These are phyloP conservation scores for Globodera ellingtonae DNA, from an alignment of 1,140 invertebrate species.

Conservation along the genomic window DNA sequence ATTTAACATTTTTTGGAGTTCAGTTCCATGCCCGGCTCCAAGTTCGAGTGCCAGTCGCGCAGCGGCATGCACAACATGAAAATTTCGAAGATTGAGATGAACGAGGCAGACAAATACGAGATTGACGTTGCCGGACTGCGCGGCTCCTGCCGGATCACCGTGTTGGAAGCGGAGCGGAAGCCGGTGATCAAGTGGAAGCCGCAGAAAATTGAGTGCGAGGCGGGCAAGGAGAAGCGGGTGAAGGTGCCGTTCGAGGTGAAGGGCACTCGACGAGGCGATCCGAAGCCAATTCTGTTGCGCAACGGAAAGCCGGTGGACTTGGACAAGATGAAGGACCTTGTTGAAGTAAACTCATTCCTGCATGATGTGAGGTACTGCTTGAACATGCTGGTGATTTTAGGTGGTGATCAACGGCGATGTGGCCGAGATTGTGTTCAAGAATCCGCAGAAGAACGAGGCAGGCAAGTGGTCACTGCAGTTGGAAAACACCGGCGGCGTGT, in stretches of 20 bases:
- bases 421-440: conserved; percentile 64
- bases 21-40: conserved; percentile 63
- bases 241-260: conserved; percentile 63
- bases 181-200: conserved; percentile 63
- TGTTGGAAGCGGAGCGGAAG: conserved; percentile 61
- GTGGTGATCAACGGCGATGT: conserved; percentile 63
- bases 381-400: conserved; percentile 8
- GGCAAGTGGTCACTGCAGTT: conserved; percentile 64
- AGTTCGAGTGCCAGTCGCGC: conserved; percentile 61
- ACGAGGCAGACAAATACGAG: conserved; percentile 62
- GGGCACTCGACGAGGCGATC: conserved; percentile 63
- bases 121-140: conserved; percentile 61
- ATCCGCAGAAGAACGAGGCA: conserved; percentile 60
- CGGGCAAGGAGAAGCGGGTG: conserved; percentile 59
- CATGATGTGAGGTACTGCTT: not conserved
- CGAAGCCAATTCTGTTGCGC: conserved; percentile 57
- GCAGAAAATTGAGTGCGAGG: conserved; percentile 64
- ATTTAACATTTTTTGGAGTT: not conserved
- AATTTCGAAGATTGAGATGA: conserved; percentile 65
- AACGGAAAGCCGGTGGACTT: conserved; percentile 64
- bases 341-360: conserved; percentile 14
- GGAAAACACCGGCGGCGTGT: conserved; percentile 56
- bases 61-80: conserved; percentile 61
- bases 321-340: conserved; percentile 53
- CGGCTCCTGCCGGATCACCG: conserved; percentile 53